Evolutionary conservation across 2,888 invertebrate genomes (phyloP), one percentile per base, ranked within the genome.

Genomic region (Eupithecia centaureata): DNA sequence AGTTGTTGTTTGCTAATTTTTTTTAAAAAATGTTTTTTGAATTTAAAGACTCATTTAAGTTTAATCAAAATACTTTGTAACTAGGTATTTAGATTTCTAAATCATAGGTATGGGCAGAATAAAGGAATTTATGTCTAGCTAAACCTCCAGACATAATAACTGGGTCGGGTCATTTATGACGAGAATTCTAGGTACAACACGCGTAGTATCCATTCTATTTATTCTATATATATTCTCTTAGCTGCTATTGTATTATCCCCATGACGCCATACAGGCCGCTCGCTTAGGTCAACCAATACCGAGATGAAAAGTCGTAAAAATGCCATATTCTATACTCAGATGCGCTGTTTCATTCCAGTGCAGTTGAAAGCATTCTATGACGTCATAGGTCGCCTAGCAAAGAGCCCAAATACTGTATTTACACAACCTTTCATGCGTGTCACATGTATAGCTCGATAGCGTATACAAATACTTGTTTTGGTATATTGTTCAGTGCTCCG

Each of bases 391-490:
- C 7, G 52, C 27, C 13, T 52, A 15, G 15, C 27, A 15, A 10
- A 15, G 25, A 25, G 5, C 27, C 27, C 52, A 52, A 27, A 27
- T 27, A 52, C 5, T 25, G 15, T 27, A 27, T 27, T 52, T 52
- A 27, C 52, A 5, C 15, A 52, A 27, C 52, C 15, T 27, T 52
- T 27, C 27, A 52, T 27, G 52, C 27, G 27, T 52, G 27, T 52
- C 12, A 25, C 18, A 42, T 42, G 38, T 38, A 42, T 42, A 22
- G 42, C 22, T 47, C 51, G 51, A 63, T 52, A 32, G 15, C 35
- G 22, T 57, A 27, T 30, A 30, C 60, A 64, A 67, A 61, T 63
- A 63, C 51, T 66, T 63, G 63, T 61, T 63, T 61, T 63, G 42
- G 61, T 61, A 51, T 65, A 57, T 54, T 65, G 67, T 62, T 8